Evolutionary conservation across 2,797 vertebrate species (phyloP).

Genomic region (Lepilemur ruficaudatus): DNA sequence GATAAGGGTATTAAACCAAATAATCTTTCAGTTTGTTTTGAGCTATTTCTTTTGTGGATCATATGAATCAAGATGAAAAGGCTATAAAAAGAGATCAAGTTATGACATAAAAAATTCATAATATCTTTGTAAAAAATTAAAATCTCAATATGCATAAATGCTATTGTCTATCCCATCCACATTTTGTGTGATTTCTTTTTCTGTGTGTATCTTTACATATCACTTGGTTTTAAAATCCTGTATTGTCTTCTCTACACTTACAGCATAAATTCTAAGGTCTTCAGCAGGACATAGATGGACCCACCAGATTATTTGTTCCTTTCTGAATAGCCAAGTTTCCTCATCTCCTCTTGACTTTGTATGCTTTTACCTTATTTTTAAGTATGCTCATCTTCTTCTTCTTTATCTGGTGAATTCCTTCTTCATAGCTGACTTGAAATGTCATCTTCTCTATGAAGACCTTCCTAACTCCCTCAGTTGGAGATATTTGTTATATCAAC

Average conservation of each 20-base stretch:
- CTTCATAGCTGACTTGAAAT: conserved; percentile 17
- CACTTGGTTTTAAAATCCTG: not conserved
- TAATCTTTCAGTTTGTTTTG: not conserved
- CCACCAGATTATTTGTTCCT: not conserved
- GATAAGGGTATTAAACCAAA: not conserved
- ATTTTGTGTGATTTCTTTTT: not conserved
- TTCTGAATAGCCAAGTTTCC: not conserved
- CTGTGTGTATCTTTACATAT: not conserved
- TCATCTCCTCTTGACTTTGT: not conserved
- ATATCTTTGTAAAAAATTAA: not conserved
- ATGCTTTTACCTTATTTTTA: not conserved
- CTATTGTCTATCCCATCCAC: not conserved
- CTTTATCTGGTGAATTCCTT: not conserved
- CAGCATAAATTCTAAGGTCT: not conserved
- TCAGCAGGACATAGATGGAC: not conserved
- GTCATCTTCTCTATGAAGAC: not conserved
- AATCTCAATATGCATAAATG: not conserved
- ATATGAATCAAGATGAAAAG: not conserved
- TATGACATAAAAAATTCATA: not conserved
- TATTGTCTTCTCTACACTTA: not conserved
- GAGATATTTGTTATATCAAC: not conserved
- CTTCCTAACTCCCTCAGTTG: not conserved
- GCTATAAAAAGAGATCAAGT: not conserved
- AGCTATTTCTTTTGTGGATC: not conserved
- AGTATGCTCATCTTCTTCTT: not conserved